A percentile compares a stretch with the other conserved stretches of the same genome.
Conservation (phyloP, 1,140 invertebrate genomes). For the Panagrolaimus sp. region DNA sequence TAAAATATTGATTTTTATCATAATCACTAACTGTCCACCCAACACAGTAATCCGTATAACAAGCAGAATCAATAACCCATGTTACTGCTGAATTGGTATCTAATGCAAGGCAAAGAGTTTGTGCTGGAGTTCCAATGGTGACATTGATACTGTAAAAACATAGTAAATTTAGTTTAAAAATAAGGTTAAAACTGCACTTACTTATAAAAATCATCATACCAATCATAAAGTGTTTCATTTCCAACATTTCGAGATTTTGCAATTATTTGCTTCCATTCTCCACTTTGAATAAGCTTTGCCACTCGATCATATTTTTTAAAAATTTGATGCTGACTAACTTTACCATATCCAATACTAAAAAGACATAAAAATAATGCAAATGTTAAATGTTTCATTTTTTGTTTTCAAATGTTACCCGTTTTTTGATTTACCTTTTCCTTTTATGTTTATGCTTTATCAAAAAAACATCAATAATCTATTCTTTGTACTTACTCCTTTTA, state of each 20-base stretch:
- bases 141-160: not conserved
- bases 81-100: not conserved
- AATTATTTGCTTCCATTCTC: not conserved
- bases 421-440: not conserved
- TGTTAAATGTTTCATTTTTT: not conserved
- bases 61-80: not conserved
- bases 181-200: not conserved
- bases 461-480: not conserved
- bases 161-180: not conserved
- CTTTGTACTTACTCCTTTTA: not conserved
- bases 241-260: not conserved
- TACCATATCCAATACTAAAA: not conserved
- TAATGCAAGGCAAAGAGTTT: not conserved
- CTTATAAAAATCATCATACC: slow-evolving; percentile 9
- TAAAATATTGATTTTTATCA: slow-evolving; percentile 9
- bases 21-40: slow-evolving; percentile 8
- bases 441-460: too few species aligned
- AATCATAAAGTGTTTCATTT: not conserved
- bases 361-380: not conserved
- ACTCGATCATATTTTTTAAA: slow-evolving; percentile 10
- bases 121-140: not conserved
- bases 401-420: slow-evolving; percentile 68
- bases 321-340: not conserved
- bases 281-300: not conserved
- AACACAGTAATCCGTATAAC: slow-evolving; percentile 6